These are phyloP conservation scores for Antheraea assamensis DNA, from an alignment of 2,888 invertebrate species.

Conservation along the genomic window DNA sequence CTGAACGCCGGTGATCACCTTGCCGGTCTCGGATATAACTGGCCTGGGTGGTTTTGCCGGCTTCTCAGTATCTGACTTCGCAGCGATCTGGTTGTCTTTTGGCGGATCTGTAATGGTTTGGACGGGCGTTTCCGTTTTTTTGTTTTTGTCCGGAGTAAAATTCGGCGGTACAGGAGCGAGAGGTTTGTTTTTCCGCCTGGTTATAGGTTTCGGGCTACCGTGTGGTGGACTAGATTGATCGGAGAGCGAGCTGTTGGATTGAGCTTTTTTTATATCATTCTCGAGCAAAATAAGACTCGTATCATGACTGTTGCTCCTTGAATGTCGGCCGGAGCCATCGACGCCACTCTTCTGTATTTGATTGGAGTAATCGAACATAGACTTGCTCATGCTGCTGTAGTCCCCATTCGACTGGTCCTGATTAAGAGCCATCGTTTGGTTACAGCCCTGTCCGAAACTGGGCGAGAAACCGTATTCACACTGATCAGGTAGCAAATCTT, in stretches of 20 bases:
- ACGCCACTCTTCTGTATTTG: conserved; percentile 35
- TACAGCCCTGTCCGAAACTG: conserved; percentile 65
- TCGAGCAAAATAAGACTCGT: conserved; percentile 79
- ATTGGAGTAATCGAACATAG: conserved; percentile 67
- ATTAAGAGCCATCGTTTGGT: conserved; percentile 68
- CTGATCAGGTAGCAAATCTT: conserved; percentile 80
- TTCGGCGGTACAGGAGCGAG: conserved; percentile 87
- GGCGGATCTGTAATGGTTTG: conserved; percentile 32
- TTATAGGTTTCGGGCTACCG: conserved; percentile 88
- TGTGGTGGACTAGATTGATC: conserved; percentile 87
- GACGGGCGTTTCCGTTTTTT: conserved; percentile 49
- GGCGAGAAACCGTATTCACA: conserved; percentile 72
- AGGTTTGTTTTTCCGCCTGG: conserved; percentile 89
- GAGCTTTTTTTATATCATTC: conserved; percentile 81
- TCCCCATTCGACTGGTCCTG: conserved; percentile 73
- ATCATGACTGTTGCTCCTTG: conserved; percentile 83
- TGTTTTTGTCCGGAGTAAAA: conserved; percentile 77
- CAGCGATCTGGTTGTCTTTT: conserved; percentile 44
- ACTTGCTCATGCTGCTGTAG: conserved; percentile 67
- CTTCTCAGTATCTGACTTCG: conserved; percentile 66
- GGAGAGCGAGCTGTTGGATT: conserved; percentile 86
- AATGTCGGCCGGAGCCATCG: conserved; percentile 68
- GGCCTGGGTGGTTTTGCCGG: conserved; percentile 86
- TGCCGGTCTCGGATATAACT: conserved; percentile 74
- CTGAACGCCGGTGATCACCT: conserved; percentile 78